Evolutionary conservation across 2,888 invertebrate genomes (phyloP).

Genomic region (Eupeodes luniger): DNA sequence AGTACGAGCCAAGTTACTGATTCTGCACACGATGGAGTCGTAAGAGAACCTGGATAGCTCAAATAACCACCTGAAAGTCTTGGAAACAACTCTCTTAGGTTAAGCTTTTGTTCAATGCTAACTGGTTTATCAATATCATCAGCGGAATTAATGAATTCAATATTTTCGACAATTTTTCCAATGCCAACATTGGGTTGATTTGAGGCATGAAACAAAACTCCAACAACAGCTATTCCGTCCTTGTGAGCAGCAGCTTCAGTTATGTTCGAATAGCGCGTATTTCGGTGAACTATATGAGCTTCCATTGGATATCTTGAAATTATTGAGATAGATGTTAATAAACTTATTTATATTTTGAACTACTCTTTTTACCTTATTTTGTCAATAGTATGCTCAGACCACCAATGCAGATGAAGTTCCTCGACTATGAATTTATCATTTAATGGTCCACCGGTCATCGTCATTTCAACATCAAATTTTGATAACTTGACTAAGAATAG

Average conservation of each 20-base stretch:
- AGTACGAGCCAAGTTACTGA: slow-evolving; percentile 90
- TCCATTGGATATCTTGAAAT: slow-evolving; percentile 86
- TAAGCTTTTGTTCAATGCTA: slow-evolving; percentile 78
- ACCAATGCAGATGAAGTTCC: slow-evolving; percentile 94
- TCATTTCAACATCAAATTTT: slow-evolving; percentile 79
- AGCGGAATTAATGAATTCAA: slow-evolving; percentile 79
- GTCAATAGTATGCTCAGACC: slow-evolving; percentile 92
- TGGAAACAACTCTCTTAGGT: slow-evolving; percentile 85
- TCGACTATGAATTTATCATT: slow-evolving; percentile 86
- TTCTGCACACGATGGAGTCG: slow-evolving; percentile 90
- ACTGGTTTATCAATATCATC: slow-evolving; percentile 79
- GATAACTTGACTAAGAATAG: slow-evolving; percentile 79
- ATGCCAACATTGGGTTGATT: slow-evolving; percentile 80
- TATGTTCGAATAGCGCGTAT: slow-evolving; percentile 84
- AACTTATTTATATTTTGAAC: too few relatives aligned
- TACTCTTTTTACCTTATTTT: slow-evolving; percentile 85
- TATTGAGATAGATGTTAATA: background rate
- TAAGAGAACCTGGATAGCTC: slow-evolving; percentile 90
- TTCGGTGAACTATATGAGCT: slow-evolving; percentile 88
- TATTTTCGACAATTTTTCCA: slow-evolving; percentile 79
- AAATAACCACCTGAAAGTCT: slow-evolving; percentile 85
- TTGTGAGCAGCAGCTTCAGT: slow-evolving; percentile 85
- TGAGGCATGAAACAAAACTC: slow-evolving; percentile 86
- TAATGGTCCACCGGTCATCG: slow-evolving; percentile 85
- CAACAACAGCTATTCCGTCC: slow-evolving; percentile 88